A percentile compares a stretch with the other conserved stretches of the same genome.
These are phyloP conservation scores for Drosophila histrio DNA, from an alignment of 2,888 invertebrate genomes.

Conservation along the genomic window DNA sequence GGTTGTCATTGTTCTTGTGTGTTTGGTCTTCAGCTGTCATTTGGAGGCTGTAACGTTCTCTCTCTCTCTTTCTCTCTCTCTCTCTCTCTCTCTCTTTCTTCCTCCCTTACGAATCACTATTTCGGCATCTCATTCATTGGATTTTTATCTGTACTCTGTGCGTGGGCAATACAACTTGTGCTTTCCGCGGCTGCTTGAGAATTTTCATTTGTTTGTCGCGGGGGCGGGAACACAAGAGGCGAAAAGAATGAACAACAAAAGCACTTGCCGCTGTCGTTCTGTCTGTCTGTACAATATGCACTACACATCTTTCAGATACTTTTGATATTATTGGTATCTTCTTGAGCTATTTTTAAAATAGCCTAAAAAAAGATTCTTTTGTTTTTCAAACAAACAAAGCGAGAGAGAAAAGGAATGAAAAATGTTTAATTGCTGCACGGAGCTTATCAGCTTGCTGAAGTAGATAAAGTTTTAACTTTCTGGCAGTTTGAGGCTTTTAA, in stretches of 20 bases:
- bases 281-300: slow-evolving; percentile 53
- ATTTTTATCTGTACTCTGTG: slow-evolving; percentile 42
- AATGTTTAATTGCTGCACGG: slow-evolving; percentile 69
- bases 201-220: slow-evolving; percentile 62
- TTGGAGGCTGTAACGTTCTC: slow-evolving; percentile 66
- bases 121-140: slow-evolving; percentile 25
- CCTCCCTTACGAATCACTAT: slow-evolving; percentile 13
- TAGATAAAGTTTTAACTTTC: slow-evolving; percentile 54
- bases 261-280: slow-evolving; percentile 61
- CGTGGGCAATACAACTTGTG: slow-evolving; percentile 65
- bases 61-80: neutral
- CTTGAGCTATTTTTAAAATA: slow-evolving; percentile 63
- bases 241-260: slow-evolving; percentile 41
- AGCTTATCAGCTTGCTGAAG: slow-evolving; percentile 46
- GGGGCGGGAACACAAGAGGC: neutral
- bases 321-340: slow-evolving; percentile 64
- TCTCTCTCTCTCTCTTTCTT: neutral
- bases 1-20: slow-evolving; percentile 58
- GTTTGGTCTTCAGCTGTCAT: slow-evolving; percentile 70
- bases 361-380: slow-evolving; percentile 51
- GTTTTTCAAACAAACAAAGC: slow-evolving; percentile 72
- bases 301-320: slow-evolving; percentile 64
- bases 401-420: neutral
- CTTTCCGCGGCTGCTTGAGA: slow-evolving; percentile 73
- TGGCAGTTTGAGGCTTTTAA: slow-evolving; percentile 70